phyloP scores from a whole-genome alignment of 1,140 invertebrate genomes.

The Drosophila pandora region DNA sequence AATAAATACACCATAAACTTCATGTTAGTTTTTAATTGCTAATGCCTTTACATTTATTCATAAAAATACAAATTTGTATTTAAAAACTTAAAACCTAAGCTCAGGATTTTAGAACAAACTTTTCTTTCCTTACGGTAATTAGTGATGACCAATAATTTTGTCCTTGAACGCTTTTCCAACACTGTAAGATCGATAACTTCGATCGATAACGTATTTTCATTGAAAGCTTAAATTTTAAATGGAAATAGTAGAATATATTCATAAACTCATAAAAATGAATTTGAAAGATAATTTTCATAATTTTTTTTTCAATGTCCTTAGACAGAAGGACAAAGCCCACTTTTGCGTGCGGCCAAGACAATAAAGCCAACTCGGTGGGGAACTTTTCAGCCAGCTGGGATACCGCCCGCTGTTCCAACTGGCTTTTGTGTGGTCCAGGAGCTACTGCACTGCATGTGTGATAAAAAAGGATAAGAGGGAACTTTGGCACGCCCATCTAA shows the following conservation, averaged over 20 bases:
- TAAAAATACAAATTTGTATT: too few relatives aligned
- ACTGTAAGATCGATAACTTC: too few relatives aligned
- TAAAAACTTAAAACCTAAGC: too few relatives aligned
- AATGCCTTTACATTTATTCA: too few relatives aligned
- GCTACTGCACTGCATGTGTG: conserved; percentile 62
- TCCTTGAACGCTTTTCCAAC: too few relatives aligned
- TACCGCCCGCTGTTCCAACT: conserved; percentile 22
- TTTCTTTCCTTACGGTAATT: too few relatives aligned
- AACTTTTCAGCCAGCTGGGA: conserved; percentile 34
- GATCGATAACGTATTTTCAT: too few relatives aligned
- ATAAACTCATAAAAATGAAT: not conserved
- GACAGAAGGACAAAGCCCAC: conserved; percentile 29
- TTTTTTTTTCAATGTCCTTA: conserved; percentile 11
- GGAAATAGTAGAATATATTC: not conserved
- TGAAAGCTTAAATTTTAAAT: not conserved
- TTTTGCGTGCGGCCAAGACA: conserved; percentile 38
- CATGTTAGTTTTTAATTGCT: too few relatives aligned
- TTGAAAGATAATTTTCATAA: not conserved
- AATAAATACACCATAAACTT: too few relatives aligned
- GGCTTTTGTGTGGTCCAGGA: conserved; percentile 55
- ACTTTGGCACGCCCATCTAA: conserved; percentile 23
- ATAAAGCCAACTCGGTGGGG: conserved; percentile 29
- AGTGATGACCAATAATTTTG: too few relatives aligned
- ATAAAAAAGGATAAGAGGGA: conserved; percentile 45
- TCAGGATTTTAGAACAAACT: too few relatives aligned